Base-by-base conservation (phyloP, 37 sponge, comb jelly and placozoan genomes). In the Beroe forskalii region DNA sequence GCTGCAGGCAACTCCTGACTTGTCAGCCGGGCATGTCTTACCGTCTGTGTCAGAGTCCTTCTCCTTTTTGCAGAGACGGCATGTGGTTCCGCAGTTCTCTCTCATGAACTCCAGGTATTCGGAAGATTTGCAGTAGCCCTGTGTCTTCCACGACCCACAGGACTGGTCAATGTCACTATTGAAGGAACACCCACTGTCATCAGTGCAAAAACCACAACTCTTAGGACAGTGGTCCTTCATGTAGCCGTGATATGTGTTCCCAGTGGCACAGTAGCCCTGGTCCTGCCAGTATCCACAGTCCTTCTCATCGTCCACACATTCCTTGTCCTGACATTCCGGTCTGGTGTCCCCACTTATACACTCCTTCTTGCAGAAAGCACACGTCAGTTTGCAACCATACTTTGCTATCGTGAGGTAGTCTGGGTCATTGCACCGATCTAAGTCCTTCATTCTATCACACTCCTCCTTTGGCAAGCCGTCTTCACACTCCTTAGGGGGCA, bases 321-420 rank as follows among this genome's bases (percentile, higher is more conserved):
- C 48, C 4, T 12, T 24, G 27, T 80, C 86, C 25, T 64, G 30
- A 64, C 30, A 28, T 22, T 22, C 31, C 66, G 3, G 3, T 27
- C 31, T 27, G 17, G 25, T 27, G 30, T 64, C 66, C 14, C 66
- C 66, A 8, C 17, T 23, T 64, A 64, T 22, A 48, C 55, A 48
- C 55, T 48, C 55, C 55, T 48, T 48, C 55, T 48, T 48, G 42
- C 86, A 80, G 55, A 80, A 80, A 41, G 55, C 86, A 43, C 86
- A 80, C 12, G 86, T 80, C n/a, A 33, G 28, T 37, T 80, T 80
- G 55, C 86, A 80, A 12, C 55, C 86, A 43, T 48, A 80, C 38
- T 25, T 41, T 24, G 55, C 55, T 4, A 38, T 69, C 28, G 72
- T 44, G 48, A 44, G 28, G 55, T 80, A 38, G 8, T 22, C 30